phyloP scores from a whole-genome alignment of 2,888 invertebrate species.

The Tachina lurida region DNA sequence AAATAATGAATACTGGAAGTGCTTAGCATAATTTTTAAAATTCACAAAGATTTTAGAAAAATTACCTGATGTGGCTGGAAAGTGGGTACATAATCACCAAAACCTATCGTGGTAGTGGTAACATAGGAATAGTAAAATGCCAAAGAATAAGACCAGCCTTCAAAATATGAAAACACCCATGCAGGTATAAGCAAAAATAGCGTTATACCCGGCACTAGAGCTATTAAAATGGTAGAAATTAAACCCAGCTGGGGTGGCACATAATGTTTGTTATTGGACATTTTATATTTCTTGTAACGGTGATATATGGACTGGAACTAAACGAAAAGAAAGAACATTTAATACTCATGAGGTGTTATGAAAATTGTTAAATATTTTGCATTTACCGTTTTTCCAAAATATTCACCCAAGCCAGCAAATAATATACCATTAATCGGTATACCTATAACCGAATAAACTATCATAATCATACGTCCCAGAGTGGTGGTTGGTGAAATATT shows the following conservation, averaged over 20 bases:
- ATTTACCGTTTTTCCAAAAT: conserved; percentile 90
- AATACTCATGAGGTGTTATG: not conserved
- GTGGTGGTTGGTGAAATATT: conserved; percentile 93
- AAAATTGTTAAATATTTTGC: not conserved
- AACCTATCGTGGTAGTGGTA: conserved; percentile 94
- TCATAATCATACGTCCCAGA: conserved; percentile 92
- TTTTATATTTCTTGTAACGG: conserved; percentile 89
- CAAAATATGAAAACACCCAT: conserved; percentile 91
- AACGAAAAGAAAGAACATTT: conserved; percentile 73
- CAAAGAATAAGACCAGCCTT: conserved; percentile 93
- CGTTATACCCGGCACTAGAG: conserved; percentile 93
- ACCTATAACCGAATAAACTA: conserved; percentile 93
- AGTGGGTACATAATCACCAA: conserved; percentile 95
- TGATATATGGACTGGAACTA: conserved; percentile 90
- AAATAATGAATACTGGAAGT: not conserved
- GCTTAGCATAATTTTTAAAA: not conserved
- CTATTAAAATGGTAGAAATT: conserved; percentile 90
- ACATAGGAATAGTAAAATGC: conserved; percentile 94
- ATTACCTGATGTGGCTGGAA: conserved; percentile 81
- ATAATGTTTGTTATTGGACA: conserved; percentile 85
- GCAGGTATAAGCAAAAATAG: conserved; percentile 94
- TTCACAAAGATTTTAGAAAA: not conserved
- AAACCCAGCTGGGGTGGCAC: conserved; percentile 88
- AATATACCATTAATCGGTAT: conserved; percentile 84
- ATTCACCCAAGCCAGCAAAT: conserved; percentile 92